phyloP scores from a whole-genome alignment of 2,113 vertebrate genomes.

The Sorex fumeus region DNA sequence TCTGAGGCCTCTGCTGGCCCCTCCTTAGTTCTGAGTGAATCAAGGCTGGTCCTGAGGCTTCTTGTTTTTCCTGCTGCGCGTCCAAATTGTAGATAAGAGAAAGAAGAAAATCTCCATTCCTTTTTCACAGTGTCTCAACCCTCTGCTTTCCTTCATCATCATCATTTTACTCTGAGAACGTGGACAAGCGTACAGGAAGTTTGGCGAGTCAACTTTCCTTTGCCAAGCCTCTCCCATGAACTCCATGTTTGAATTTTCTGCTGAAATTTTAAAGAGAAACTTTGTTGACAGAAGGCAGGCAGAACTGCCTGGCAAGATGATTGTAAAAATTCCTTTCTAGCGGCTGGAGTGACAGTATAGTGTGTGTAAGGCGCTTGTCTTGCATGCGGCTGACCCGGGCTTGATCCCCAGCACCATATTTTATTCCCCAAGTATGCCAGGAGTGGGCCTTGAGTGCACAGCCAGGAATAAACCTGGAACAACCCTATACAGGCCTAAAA shows the following conservation, averaged over 20 bases:
- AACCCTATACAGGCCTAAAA: too few relatives aligned
- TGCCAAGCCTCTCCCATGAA: constrained; percentile 33
- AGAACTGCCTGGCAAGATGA: neutral
- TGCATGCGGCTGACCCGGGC: too few relatives aligned
- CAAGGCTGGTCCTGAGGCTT: neutral
- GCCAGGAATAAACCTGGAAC: too few relatives aligned
- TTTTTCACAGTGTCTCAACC: constrained; percentile 2
- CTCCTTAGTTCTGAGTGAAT: constrained; percentile 43
- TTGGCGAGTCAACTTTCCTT: neutral
- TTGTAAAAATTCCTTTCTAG: neutral
- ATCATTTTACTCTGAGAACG: constrained; percentile 56
- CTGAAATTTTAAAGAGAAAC: constrained; percentile 36
- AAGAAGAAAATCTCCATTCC: constrained; percentile 33
- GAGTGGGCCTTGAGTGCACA: too few relatives aligned
- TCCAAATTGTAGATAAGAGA: constrained; percentile 50
- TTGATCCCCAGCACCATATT: too few relatives aligned
- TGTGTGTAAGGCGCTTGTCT: too few relatives aligned
- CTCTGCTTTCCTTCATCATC: neutral
- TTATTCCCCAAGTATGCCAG: too few relatives aligned
- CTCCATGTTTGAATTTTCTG: constrained; percentile 50
- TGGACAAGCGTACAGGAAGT: neutral
- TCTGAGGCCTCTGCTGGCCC: constrained; percentile 38
- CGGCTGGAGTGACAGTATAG: too few relatives aligned
- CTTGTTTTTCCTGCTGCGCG: constrained; percentile 29
- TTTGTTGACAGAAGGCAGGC: constrained; percentile 1